Conservation (phyloP, 2,113 vertebrate genomes). For the Anseranas semipalmata region DNA sequence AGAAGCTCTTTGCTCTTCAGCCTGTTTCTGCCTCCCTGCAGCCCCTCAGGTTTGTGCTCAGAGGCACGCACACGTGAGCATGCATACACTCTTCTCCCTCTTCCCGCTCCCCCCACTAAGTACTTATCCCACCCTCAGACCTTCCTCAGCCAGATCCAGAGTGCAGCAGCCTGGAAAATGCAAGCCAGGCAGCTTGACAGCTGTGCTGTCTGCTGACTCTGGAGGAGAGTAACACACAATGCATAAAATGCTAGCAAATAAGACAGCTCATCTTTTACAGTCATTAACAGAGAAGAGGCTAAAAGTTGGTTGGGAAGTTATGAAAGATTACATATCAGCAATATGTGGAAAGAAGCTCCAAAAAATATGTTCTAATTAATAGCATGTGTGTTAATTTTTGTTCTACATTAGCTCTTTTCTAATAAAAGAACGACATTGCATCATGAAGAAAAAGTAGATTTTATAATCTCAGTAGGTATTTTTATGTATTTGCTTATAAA, state of each 20-base stretch:
- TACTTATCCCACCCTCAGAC: not conserved
- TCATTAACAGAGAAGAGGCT: not conserved
- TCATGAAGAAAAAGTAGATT: not conserved
- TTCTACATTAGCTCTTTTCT: not conserved
- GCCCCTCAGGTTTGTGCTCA: not conserved
- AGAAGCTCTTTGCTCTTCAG: not conserved
- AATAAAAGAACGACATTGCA: not conserved
- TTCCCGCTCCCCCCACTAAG: not conserved
- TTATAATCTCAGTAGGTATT: not conserved
- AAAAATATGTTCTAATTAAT: not conserved
- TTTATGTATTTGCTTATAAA: not conserved
- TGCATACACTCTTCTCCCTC: fast-evolving
- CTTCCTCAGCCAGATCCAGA: not conserved
- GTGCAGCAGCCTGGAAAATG: fast-evolving
- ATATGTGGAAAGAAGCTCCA: not conserved
- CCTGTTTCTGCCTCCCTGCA: not conserved
- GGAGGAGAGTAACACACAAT: not conserved
- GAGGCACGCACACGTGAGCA: fast-evolving
- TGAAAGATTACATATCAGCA: not conserved
- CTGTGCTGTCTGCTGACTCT: not conserved
- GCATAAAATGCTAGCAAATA: not conserved
- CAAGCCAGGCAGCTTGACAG: not conserved
- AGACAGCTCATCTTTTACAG: not conserved
- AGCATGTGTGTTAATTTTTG: not conserved
- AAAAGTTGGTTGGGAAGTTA: not conserved